Conservation (phyloP, 2,797 vertebrate species). For the Cyprinella venusta region DNA sequence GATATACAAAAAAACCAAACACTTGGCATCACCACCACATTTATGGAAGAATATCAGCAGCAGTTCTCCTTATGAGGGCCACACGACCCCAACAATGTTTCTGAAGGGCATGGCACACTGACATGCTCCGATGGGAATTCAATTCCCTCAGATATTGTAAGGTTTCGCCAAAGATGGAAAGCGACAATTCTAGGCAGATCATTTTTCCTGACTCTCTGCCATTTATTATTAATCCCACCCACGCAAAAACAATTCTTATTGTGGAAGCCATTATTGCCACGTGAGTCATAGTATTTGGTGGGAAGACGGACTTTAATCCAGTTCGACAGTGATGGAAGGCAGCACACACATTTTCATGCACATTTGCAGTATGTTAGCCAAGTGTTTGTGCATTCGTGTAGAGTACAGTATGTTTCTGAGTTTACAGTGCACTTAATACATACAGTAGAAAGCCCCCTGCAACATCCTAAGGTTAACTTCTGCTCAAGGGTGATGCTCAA, state of each 20-base stretch:
- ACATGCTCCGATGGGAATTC: background rate
- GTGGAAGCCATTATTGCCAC: conserved; percentile 15
- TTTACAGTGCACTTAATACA: background rate
- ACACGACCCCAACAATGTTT: background rate
- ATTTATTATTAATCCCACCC: conserved; percentile 38
- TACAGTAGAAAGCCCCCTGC: background rate
- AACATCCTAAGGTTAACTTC: background rate
- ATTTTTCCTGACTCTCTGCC: conserved; percentile 29
- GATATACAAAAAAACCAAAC: conserved; percentile 2
- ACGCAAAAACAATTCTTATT: conserved; percentile 19
- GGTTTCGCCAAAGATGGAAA: background rate
- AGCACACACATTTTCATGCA: conserved; percentile 5
- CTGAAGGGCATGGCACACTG: background rate
- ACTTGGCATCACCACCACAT: background rate
- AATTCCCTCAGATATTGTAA: conserved; percentile 17
- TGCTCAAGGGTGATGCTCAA: background rate
- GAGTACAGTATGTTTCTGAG: background rate
- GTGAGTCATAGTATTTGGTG: conserved; percentile 6
- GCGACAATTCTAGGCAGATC: background rate
- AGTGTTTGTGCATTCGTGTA: background rate
- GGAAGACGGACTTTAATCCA: background rate
- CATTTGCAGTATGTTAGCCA: background rate
- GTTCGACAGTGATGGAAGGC: background rate
- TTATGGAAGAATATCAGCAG: conserved; percentile 19
- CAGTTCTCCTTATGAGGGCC: background rate